A percentile compares a stretch with the other conserved stretches of the same genome.
phyloP scores from a whole-genome alignment of 1,140 invertebrate genomes.

The Parapsyche elsis region DNA sequence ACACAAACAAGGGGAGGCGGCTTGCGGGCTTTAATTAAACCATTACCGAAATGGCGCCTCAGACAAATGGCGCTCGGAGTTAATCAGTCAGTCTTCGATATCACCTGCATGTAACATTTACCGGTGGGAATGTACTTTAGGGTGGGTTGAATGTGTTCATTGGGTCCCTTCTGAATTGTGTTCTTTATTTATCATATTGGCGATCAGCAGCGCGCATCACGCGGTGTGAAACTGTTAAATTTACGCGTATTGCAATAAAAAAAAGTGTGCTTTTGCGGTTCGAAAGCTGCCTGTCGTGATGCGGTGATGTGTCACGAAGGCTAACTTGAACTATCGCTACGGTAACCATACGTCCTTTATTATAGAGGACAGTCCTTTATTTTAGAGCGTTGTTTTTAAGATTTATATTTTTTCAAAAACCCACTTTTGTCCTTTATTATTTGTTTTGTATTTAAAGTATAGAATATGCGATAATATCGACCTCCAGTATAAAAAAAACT shows the following conservation, averaged over 20 bases:
- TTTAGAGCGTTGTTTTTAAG: no score
- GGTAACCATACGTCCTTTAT: neutral
- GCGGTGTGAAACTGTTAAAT: neutral
- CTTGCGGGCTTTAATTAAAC: neutral
- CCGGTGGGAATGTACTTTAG: neutral
- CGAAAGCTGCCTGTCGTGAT: neutral
- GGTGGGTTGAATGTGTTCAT: slow-evolving; percentile 17
- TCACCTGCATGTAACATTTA: neutral
- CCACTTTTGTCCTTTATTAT: no score
- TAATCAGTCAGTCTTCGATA: no score
- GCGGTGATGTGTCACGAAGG: neutral
- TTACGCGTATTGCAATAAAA: neutral
- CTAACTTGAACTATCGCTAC: neutral
- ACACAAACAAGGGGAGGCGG: neutral
- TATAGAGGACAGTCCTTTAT: no score
- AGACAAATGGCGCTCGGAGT: no score
- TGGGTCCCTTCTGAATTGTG: neutral
- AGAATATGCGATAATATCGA: no score
- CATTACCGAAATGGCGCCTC: neutral
- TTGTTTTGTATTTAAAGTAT: no score
- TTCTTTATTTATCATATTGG: neutral
- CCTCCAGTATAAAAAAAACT: no score
- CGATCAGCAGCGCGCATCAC: neutral
- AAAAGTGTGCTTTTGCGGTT: neutral
- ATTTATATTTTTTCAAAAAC: no score